Conservation (phyloP, 2,113 vertebrate species). For the Oreamnos americanus region DNA sequence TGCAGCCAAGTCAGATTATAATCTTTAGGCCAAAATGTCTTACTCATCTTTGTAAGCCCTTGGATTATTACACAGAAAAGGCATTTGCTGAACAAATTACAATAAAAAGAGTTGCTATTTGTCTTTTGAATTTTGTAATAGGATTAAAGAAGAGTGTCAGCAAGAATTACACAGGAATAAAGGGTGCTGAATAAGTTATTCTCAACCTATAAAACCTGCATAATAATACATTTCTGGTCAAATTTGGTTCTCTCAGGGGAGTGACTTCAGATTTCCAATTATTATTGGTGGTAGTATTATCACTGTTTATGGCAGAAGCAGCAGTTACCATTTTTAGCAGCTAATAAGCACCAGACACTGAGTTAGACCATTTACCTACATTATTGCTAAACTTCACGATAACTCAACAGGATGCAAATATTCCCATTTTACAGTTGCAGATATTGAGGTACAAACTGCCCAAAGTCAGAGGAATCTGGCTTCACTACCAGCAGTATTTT, state of each 20-base stretch:
- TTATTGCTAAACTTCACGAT: neutral
- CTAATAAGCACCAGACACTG: neutral
- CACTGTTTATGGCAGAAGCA: neutral
- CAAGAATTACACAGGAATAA: neutral
- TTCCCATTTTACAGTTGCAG: neutral
- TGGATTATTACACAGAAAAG: neutral
- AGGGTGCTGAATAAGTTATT: neutral
- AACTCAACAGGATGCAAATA: neutral
- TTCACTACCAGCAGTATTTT: neutral
- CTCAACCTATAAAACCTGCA: neutral
- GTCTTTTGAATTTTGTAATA: constrained; percentile 56
- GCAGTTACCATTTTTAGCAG: neutral
- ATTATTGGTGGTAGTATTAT: too few species aligned
- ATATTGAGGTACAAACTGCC: neutral
- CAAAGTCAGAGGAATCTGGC: neutral
- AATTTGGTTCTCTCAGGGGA: neutral
- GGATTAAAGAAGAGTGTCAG: neutral
- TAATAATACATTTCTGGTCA: neutral
- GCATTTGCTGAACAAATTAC: constrained; percentile 55
- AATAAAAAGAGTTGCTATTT: constrained; percentile 60
- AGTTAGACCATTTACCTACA: neutral
- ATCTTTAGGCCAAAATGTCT: constrained; percentile 17
- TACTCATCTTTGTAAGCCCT: constrained; percentile 5
- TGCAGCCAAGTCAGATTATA: neutral
- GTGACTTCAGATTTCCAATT: neutral